Conservation (phyloP, 2,113 vertebrate genomes). For the Asarcornis scutulata region DNA sequence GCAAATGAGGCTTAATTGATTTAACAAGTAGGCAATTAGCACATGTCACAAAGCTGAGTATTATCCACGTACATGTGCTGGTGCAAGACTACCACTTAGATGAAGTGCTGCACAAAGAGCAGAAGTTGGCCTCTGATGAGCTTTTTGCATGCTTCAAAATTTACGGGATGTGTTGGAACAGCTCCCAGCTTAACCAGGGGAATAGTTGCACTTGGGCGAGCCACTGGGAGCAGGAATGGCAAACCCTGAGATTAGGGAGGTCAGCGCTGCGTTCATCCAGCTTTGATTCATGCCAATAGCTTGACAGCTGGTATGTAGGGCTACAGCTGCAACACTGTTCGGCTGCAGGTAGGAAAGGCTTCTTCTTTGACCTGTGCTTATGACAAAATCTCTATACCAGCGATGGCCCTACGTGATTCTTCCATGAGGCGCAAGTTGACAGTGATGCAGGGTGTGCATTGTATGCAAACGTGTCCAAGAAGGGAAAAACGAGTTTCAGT, state of each 20-base stretch:
- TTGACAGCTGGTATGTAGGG: background rate
- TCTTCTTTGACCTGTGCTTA: background rate
- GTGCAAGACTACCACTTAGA: background rate
- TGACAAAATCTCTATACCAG: background rate
- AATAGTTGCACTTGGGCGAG: background rate
- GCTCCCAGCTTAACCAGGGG: background rate
- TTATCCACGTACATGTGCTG: background rate
- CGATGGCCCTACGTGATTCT: background rate
- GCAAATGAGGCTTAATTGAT: background rate
- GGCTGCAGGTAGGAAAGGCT: background rate
- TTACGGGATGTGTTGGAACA: background rate
- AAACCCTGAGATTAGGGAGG: background rate
- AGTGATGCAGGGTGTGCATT: background rate
- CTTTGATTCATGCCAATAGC: background rate
- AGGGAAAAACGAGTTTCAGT: background rate
- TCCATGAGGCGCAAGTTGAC: background rate
- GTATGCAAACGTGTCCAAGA: background rate
- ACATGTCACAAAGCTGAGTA: background rate
- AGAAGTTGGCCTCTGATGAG: background rate
- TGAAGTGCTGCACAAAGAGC: background rate
- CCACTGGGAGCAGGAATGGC: background rate
- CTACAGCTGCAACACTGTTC: background rate
- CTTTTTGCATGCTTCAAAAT: background rate
- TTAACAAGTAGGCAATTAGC: background rate
- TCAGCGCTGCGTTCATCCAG: background rate